A percentile compares a stretch with the other conserved stretches of the same genome.
phyloP scores from a whole-genome alignment of 2,888 invertebrate species.

The Halictus ligatus region DNA sequence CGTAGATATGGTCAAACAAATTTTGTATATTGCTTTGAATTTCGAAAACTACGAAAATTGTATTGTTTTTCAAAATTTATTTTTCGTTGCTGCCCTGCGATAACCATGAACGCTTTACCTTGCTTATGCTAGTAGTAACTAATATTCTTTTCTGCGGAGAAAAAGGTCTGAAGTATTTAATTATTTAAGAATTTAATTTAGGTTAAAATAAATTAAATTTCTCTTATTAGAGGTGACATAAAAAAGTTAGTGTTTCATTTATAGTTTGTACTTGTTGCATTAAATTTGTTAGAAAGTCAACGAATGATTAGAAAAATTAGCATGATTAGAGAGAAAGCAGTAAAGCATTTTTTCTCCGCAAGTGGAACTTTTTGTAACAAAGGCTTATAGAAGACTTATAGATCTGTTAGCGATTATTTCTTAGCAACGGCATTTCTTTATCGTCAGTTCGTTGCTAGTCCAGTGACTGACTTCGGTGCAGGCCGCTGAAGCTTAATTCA shows the following conservation, averaged over 20 bases:
- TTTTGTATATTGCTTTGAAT: slow-evolving; percentile 30
- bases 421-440: slow-evolving; percentile 25
- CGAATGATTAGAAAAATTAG: neutral
- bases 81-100: slow-evolving; percentile 27
- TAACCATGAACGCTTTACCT: slow-evolving; percentile 2
- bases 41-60: neutral
- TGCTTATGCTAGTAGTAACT: slow-evolving; percentile 12
- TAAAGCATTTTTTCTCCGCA: slow-evolving; percentile 5
- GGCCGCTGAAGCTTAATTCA: slow-evolving; percentile 73
- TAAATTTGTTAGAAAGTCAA: neutral
- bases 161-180: neutral
- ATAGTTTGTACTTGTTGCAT: neutral
- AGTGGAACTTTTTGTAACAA: neutral
- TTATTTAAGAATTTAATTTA: too few species aligned
- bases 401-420: neutral
- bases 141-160: slow-evolving; percentile 23
- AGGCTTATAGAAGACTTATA: slow-evolving; percentile 12
- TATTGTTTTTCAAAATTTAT: neutral
- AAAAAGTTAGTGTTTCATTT: neutral
- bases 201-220: neutral
- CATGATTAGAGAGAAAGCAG: neutral
- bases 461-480: slow-evolving; percentile 49
- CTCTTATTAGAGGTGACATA: neutral
- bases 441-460: slow-evolving; percentile 36
- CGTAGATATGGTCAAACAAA: neutral